phyloP scores from a whole-genome alignment of 2,888 invertebrate species.

The Acronicta alni region DNA sequence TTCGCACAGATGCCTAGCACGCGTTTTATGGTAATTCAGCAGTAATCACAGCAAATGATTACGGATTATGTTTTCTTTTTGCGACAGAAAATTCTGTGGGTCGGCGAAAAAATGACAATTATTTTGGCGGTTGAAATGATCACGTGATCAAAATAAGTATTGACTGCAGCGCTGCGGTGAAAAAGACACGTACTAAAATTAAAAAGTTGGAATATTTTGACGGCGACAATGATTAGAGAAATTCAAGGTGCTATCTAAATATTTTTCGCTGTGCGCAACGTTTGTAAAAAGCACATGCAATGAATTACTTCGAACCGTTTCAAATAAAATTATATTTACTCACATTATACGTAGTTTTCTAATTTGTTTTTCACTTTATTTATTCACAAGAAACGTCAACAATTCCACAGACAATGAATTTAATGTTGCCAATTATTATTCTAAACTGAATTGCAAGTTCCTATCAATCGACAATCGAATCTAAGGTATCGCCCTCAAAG shows the following conservation, averaged over 20 bases:
- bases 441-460: not conserved
- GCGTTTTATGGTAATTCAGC: constrained; percentile 13
- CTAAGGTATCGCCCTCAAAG: too few relatives aligned
- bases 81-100: constrained; percentile 59
- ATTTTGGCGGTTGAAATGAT: constrained; percentile 86
- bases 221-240: constrained; percentile 57
- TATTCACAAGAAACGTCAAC: constrained; percentile 40
- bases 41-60: constrained; percentile 35
- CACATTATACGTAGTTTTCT: constrained; percentile 46
- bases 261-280: not conserved
- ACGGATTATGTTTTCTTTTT: constrained; percentile 43
- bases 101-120: constrained; percentile 79
- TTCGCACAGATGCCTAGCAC: constrained; percentile 15
- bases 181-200: constrained; percentile 63
- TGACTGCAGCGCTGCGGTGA: constrained; percentile 63
- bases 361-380: constrained; percentile 39
- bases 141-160: constrained; percentile 84
- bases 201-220: constrained; percentile 66
- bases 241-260: constrained; percentile 10
- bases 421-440: constrained; percentile 37
- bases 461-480: too few relatives aligned
- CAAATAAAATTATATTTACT: constrained; percentile 36
- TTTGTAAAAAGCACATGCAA: not conserved
- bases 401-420: constrained; percentile 29
- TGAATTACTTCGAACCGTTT: not conserved